Evolutionary conservation across 2,113 vertebrate species (phyloP).

Genomic region (Anoplopoma fimbria): DNA sequence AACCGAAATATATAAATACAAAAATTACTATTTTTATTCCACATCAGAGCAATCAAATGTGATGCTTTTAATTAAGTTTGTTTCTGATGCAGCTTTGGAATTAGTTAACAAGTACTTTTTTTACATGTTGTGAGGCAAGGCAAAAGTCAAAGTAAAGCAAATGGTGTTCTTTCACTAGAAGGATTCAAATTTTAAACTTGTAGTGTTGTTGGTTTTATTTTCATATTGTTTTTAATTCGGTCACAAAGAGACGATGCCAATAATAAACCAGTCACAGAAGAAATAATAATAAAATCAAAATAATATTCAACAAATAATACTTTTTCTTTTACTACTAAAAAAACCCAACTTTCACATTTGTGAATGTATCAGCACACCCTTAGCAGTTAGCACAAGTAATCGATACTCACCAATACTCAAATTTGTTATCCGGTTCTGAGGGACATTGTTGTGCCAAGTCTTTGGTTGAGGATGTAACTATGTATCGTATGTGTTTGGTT

Average conservation of each 20-base stretch:
- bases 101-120: background rate
- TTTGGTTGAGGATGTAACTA: background rate
- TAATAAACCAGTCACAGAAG: background rate
- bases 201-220: background rate
- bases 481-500: slow-evolving; percentile 1
- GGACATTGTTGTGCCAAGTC: background rate
- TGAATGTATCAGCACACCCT: background rate
- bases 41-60: background rate
- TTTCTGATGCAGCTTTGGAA: background rate
- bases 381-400: background rate
- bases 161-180: background rate
- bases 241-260: background rate
- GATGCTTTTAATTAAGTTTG: background rate
- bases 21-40: background rate
- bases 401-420: background rate
- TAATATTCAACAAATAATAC: background rate
- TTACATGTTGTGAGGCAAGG: background rate
- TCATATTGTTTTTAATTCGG: background rate
- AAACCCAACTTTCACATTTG: no score
- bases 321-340: no score
- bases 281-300: background rate
- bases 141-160: background rate
- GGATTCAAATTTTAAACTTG: background rate
- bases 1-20: background rate
- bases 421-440: background rate